phyloP scores from a whole-genome alignment of 2,113 vertebrate species.

The Heteronetta atricapilla region DNA sequence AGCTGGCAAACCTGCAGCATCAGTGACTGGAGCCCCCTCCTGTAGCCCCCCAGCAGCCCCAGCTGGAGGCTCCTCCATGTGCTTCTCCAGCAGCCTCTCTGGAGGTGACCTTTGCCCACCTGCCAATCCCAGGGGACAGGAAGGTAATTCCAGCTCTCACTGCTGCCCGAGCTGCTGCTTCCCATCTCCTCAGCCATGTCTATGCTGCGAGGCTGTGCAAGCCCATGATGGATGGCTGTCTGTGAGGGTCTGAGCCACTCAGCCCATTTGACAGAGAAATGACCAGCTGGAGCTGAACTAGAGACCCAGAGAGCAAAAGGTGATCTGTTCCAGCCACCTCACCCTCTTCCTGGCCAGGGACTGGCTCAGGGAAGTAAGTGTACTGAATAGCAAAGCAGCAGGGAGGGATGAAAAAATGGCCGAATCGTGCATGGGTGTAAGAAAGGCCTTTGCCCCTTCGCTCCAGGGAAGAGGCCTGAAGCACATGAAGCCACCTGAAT shows the following conservation, averaged over 20 bases:
- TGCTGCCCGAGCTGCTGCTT: neutral
- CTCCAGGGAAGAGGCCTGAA: neutral
- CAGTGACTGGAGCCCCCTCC: neutral
- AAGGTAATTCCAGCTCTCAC: slow-evolving; percentile 1
- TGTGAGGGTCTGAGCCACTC: neutral
- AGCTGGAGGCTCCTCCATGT: neutral
- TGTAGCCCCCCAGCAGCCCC: neutral
- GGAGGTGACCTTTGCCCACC: neutral
- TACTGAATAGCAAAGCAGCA: neutral
- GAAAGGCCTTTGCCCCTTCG: neutral
- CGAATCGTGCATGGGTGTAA: neutral
- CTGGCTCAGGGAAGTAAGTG: neutral
- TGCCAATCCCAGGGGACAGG: neutral
- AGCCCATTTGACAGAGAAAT: neutral
- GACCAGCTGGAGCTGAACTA: neutral
- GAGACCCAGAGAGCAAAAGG: neutral
- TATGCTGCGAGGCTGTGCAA: neutral
- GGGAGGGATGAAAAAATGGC: neutral
- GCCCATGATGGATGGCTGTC: neutral
- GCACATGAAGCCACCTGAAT: neutral
- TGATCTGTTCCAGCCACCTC: neutral
- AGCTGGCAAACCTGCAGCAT: neutral
- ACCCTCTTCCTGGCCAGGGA: neutral
- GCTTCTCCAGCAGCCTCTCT: neutral
- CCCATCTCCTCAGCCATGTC: neutral